Evolutionary conservation across 2,113 vertebrate genomes (phyloP).

Genomic region (Scophthalmus maximus): DNA sequence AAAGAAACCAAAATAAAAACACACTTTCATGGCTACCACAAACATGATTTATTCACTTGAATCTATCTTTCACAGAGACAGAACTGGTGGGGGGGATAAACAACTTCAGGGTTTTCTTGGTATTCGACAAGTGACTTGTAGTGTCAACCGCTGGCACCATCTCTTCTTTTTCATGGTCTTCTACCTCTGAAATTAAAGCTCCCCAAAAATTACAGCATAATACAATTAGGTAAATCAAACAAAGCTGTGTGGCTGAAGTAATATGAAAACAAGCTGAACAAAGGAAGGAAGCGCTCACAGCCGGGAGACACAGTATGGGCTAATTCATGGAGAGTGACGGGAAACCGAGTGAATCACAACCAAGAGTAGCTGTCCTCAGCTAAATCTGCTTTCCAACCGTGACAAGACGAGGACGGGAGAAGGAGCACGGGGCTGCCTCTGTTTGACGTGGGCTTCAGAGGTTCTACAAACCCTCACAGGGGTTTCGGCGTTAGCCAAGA

Average conservation of each 20-base stretch:
- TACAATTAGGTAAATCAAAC: slow-evolving; percentile 70
- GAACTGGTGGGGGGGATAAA: slow-evolving; percentile 59
- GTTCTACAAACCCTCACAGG: slow-evolving; percentile 31
- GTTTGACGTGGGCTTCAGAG: slow-evolving; percentile 40
- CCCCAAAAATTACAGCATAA: slow-evolving; percentile 40
- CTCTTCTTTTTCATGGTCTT: slow-evolving; percentile 57
- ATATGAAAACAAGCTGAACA: slow-evolving; percentile 51
- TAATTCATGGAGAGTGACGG: slow-evolving; percentile 31
- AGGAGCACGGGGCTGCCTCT: slow-evolving; percentile 25
- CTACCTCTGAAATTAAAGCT: slow-evolving; percentile 57
- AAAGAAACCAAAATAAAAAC: slow-evolving; percentile 44
- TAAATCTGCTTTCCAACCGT: slow-evolving; percentile 41
- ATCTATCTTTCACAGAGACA: slow-evolving; percentile 69
- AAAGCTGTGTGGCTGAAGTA: slow-evolving; percentile 50
- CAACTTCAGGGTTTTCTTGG: slow-evolving; percentile 54
- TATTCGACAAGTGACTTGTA: slow-evolving; percentile 60
- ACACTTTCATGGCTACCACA: slow-evolving; percentile 64
- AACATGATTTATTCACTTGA: slow-evolving; percentile 79
- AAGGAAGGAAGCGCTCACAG: slow-evolving; percentile 25
- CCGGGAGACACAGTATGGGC: slow-evolving; percentile 23
- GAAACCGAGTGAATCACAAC: slow-evolving; percentile 38
- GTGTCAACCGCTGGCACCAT: slow-evolving; percentile 55
- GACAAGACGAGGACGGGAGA: slow-evolving; percentile 23
- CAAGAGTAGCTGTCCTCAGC: slow-evolving; percentile 41
- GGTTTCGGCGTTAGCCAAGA: slow-evolving; percentile 35